phyloP scores from a whole-genome alignment of 2,888 invertebrate genomes.

The Apotomis betuletana region DNA sequence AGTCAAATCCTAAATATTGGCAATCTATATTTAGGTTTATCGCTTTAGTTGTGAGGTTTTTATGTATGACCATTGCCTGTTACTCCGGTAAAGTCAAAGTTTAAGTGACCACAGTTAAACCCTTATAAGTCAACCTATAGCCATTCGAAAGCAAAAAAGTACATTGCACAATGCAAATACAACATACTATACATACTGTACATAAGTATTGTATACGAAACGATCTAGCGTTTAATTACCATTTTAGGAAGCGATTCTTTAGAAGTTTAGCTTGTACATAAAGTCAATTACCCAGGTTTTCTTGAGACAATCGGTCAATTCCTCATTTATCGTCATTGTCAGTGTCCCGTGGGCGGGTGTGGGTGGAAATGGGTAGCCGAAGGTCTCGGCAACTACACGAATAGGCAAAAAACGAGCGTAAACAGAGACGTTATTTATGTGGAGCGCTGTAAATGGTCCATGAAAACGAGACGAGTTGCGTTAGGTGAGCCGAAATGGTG shows the following conservation, averaged over 20 bases:
- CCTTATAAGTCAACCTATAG: too few species aligned
- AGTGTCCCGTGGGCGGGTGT: slow-evolving; percentile 61
- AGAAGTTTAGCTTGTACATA: not conserved
- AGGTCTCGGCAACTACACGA: slow-evolving; percentile 51
- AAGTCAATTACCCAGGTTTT: slow-evolving; percentile 1
- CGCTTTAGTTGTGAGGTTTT: too few species aligned
- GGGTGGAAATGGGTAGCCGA: slow-evolving; percentile 58
- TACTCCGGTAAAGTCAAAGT: too few species aligned
- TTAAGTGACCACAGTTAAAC: too few species aligned
- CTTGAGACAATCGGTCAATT: slow-evolving; percentile 32
- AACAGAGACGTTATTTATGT: slow-evolving; percentile 18
- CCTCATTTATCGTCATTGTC: slow-evolving; percentile 54
- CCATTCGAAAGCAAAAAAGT: too few species aligned
- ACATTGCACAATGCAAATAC: too few species aligned
- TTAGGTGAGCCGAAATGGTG: slow-evolving; percentile 12
- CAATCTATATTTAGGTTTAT: too few species aligned
- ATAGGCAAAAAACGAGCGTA: slow-evolving; percentile 34
- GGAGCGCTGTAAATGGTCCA: slow-evolving; percentile 11
- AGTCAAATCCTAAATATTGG: too few species aligned
- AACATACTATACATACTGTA: not conserved
- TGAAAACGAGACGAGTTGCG: slow-evolving; percentile 25
- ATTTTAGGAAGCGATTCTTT: slow-evolving; percentile 2
- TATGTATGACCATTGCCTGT: too few species aligned
- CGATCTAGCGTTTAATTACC: not conserved
- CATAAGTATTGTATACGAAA: not conserved